These are phyloP conservation scores for Solea solea DNA, from an alignment of 2,113 vertebrate genomes.

Conservation along the genomic window DNA sequence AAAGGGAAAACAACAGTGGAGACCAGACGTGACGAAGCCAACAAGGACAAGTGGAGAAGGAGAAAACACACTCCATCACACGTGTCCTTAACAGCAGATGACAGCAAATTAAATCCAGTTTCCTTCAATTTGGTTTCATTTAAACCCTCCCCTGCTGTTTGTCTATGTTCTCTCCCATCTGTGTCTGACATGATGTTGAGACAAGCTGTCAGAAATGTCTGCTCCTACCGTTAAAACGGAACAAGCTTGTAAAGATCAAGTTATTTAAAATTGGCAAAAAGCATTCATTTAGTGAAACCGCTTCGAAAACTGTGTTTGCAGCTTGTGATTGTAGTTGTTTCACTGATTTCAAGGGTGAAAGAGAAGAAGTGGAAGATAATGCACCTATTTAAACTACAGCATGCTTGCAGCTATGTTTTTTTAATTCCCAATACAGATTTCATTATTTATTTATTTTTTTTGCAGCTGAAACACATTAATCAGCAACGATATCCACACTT, in stretches of 20 bases:
- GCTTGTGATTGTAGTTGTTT: background rate
- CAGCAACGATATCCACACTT: slow-evolving; percentile 22
- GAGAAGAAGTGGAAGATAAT: slow-evolving; percentile 7
- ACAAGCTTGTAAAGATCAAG: slow-evolving; percentile 2
- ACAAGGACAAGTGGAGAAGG: too few relatives aligned
- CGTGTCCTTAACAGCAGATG: slow-evolving; percentile 6
- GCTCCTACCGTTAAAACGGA: slow-evolving; percentile 12
- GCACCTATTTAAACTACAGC: slow-evolving; percentile 30
- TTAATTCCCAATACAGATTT: slow-evolving; percentile 21
- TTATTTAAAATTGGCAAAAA: too few relatives aligned
- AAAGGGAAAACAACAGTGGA: too few relatives aligned
- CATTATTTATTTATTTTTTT: background rate
- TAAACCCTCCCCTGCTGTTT: slow-evolving; percentile 25
- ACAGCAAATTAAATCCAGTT: slow-evolving; percentile 39
- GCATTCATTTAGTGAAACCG: too few relatives aligned
- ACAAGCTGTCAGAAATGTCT: slow-evolving; percentile 60
- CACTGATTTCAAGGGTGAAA: background rate
- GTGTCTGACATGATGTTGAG: slow-evolving; percentile 48
- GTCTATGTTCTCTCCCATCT: slow-evolving; percentile 48
- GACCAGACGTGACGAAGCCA: too few relatives aligned
- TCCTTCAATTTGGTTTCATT: background rate
- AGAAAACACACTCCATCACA: background rate
- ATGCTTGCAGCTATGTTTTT: slow-evolving; percentile 18
- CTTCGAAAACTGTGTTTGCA: too few relatives aligned
- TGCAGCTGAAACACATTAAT: slow-evolving; percentile 28